Base-by-base conservation (phyloP, 1,140 invertebrate genomes). In the Cydia splendana region DNA sequence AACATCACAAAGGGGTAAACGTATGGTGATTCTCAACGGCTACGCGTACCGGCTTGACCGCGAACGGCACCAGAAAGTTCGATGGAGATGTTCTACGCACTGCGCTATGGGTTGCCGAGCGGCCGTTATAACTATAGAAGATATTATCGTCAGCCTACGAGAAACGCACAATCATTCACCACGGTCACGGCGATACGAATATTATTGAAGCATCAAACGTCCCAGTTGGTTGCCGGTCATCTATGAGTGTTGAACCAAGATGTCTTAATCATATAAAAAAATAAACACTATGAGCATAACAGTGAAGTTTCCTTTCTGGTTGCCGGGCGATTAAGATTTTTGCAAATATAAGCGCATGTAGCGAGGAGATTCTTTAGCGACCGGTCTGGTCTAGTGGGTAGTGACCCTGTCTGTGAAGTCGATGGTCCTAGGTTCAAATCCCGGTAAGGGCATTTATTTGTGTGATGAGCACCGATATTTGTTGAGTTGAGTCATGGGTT, bases 11-110 rank as follows among this genome's bases (percentile, higher is more conserved):
- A 81, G 53, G 74, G 83, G 83, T 0, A 85, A 79, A 42, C 76
- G 67, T 20, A 24, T 87, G 73, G 67, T 87, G 4, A 78, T 80
- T 34, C n/a, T 85, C 2, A 74, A 77, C 0, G 79, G 77, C 0
- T 86, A 80, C 67, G 81, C 82, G 2, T 86, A 82, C 75, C 67
- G 4, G 71, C 65, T 4, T 45, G 65, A 48, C 65, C 65, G 0
- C 65, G 34, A 5, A 20, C 24, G 2, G 30, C 65, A 0, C 3
- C 6, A 0, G 83, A 77, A 65, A 30, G 73, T 75, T 5, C 69
- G 85, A 20, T 86, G 85, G 85, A 51, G 65, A 6, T 88, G 87
- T 28, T 83, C 87, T 6, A 85, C 81, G 1, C 86, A 88, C 57
- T 34, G 65, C 30, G 24, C 65, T n/a, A 24, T 57, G 4, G 84